Percentiles rank a stretch among this genome's conserved stretches.
These are phyloP conservation scores for Cataglyphis altisquamis DNA, from an alignment of 2,888 invertebrate genomes.

Conservation along the genomic window DNA sequence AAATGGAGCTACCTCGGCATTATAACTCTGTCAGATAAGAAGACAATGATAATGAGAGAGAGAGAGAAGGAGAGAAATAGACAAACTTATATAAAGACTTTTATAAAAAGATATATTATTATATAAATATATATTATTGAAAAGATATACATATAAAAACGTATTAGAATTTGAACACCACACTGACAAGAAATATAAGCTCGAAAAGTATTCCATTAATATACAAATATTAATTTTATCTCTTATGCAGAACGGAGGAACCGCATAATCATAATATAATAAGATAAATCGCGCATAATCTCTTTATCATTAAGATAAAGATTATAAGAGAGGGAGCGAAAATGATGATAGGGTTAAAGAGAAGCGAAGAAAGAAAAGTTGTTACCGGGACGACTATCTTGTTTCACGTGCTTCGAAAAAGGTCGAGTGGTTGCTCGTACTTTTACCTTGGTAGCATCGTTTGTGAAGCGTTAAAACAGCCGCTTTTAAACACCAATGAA, in stretches of 20 bases:
- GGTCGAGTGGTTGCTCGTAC: conserved; percentile 46
- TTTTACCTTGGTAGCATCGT: conserved; percentile 16
- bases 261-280: neutral
- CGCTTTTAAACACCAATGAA: conserved; percentile 53
- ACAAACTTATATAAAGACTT: neutral
- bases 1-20: conserved; percentile 68
- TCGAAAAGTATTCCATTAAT: neutral
- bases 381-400: conserved; percentile 54
- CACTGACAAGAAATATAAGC: neutral
- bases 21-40: conserved; percentile 55
- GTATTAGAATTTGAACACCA: neutral
- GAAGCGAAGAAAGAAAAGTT: conserved; percentile 19
- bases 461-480: conserved; percentile 52
- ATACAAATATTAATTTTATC: neutral
- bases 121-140: neutral
- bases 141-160: neutral
- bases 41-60: conserved; percentile 42
- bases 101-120: neutral
- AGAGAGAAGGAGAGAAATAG: no score
- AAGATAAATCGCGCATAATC: neutral
- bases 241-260: neutral
- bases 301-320: neutral
- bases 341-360: conserved; percentile 1
- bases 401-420: conserved; percentile 48
- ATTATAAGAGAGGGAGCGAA: neutral